A percentile compares a stretch with the other conserved stretches of the same genome.
These are phyloP conservation scores for Laticauda colubrina DNA, from an alignment of 2,113 vertebrate species.

Conservation along the genomic window DNA sequence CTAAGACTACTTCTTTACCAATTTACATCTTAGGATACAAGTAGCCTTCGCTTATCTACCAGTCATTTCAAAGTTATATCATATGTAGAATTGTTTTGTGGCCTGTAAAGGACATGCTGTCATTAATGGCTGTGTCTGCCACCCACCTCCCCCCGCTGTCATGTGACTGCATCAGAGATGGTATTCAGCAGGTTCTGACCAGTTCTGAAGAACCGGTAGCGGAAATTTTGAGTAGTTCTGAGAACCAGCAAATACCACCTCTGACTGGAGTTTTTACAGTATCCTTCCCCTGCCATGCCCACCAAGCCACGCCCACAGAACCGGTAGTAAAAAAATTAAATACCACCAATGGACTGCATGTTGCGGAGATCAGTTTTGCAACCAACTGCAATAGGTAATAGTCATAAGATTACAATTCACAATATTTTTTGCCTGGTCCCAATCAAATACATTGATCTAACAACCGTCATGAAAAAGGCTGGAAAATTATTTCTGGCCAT, in stretches of 20 bases:
- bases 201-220: too few species aligned
- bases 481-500: not conserved
- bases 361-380: not conserved
- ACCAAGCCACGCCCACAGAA: too few species aligned
- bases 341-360: too few species aligned
- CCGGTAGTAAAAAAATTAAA: too few species aligned
- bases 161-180: not conserved
- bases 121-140: too few species aligned
- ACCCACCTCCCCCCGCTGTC: not conserved
- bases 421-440: not conserved
- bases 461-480: not conserved
- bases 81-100: not conserved
- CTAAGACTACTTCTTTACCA: not conserved
- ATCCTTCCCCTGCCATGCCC: too few species aligned
- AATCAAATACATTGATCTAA: not conserved
- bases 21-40: not conserved
- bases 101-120: not conserved
- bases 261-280: too few species aligned
- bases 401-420: not conserved
- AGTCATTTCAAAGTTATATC: not conserved
- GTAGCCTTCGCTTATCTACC: not conserved
- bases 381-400: not conserved
- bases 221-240: too few species aligned
- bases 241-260: too few species aligned
- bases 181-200: too few species aligned